These are phyloP conservation scores for Bovichtus variegatus DNA, from an alignment of 2,797 vertebrate species.

Conservation along the genomic window DNA sequence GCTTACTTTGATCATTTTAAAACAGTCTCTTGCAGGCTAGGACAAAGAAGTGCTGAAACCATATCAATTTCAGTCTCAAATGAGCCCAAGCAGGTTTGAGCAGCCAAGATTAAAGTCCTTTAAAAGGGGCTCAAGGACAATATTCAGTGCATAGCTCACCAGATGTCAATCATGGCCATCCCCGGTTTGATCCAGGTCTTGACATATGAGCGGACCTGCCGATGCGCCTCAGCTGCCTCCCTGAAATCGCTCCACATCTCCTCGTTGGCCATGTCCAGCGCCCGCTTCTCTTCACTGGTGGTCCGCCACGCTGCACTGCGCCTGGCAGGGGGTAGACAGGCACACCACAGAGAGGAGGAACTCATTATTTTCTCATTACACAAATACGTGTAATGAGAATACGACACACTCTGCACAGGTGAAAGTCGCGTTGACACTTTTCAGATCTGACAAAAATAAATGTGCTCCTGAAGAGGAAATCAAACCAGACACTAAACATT, in stretches of 20 bases:
- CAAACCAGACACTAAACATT: neutral
- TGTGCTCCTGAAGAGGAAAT: conserved; percentile 11
- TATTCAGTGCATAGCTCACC: conserved; percentile 85
- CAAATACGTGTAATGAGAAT: conserved; percentile 43
- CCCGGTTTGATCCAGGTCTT: conserved; percentile 98
- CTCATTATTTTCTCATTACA: conserved; percentile 62
- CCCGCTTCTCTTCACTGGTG: conserved; percentile 95
- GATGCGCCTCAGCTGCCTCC: conserved; percentile 97
- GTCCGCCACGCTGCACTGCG: conserved; percentile 93
- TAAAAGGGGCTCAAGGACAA: neutral
- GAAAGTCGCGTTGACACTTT: conserved; percentile 3
- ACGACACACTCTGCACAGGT: conserved; percentile 14
- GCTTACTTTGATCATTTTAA: conserved; percentile 3
- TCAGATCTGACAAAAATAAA: conserved; percentile 4
- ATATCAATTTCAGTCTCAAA: neutral
- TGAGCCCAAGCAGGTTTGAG: neutral
- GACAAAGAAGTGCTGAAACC: conserved; percentile 10
- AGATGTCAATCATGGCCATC: conserved; percentile 99
- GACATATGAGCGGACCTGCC: conserved; percentile 96
- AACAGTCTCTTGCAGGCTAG: neutral
- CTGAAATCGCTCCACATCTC: conserved; percentile 99
- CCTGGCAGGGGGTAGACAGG: conserved; percentile 75
- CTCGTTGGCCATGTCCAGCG: conserved; percentile 94
- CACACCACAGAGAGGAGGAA: conserved; percentile 14
- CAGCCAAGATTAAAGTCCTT: neutral